Base-by-base conservation (phyloP, 2,797 vertebrate species). In the Acomys russatus region DNA sequence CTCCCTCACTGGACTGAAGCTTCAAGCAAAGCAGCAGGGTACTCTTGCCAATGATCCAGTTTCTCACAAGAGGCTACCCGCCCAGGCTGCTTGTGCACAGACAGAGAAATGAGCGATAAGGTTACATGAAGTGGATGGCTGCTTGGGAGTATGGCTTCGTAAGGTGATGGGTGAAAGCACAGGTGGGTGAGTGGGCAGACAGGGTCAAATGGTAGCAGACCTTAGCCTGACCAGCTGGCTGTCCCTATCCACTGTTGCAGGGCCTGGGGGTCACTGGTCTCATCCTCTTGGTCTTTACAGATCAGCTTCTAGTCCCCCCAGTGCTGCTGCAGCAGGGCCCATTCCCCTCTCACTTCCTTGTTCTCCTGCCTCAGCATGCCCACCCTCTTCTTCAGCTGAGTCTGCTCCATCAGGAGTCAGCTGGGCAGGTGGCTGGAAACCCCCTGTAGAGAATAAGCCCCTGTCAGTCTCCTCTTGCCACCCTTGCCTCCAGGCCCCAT, bases 251-350 rank as follows among this genome's bases (percentile, higher is more conserved):
- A 99, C 97, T 99, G 99, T 96, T 99, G 99, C 95, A 99, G 99
- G 90, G 99, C 98, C 90, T 99, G 99, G 98, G 99, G 98, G 92
- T 99, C 99, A 0, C 99, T 98, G n/a, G 99, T 99, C 97, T 99
- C 99, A 92, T 99, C 99, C 18, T 56, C 98, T 99, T 99, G 97
- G 7, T 99, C 99, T 0, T 99, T 99, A 0, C 99, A 99, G 10
- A 99, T 98, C 14, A 99, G 98, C 97, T 99, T 99, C 98, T 99
- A 99, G 95, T 99, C 99, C 97, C 99, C 99, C 56, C 99, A 99
- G 0, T 99, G 99, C 98, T 99, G 99, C 97, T 99, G 99, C 59
- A 99, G 98, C 71, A 99, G 99, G 92, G 99, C 99, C 95, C 99
- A 99, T 76, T 99, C 99, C 93, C 99, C 97, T 74, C 99, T 98